Percentiles rank a stretch among this genome's conserved stretches.
phyloP scores from a whole-genome alignment of 1,140 invertebrate species.

The Wiebesia pumilae region DNA sequence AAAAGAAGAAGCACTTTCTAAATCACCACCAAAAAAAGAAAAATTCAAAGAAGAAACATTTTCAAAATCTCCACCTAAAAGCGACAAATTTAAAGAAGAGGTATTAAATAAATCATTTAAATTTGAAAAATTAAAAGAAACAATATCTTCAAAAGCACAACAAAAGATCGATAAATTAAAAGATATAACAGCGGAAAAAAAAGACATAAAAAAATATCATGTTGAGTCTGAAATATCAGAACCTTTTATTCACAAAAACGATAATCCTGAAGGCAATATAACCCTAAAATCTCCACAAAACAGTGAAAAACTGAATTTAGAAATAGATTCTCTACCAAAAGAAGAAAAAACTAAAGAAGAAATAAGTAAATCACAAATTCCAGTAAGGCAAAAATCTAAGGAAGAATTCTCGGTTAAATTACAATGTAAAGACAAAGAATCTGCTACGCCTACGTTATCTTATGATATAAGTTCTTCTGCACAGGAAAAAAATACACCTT shows the following conservation, averaged over 20 bases:
- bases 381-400: not conserved
- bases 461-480: not conserved
- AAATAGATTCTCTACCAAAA: not conserved
- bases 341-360: not conserved
- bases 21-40: conserved; percentile 43
- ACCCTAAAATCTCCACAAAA: conserved; percentile 25
- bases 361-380: not conserved
- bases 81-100: conserved; percentile 13
- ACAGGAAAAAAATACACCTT: not conserved
- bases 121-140: conserved; percentile 27
- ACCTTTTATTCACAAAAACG: conserved; percentile 17
- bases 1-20: conserved; percentile 40
- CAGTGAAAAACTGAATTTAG: not conserved
- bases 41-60: conserved; percentile 1
- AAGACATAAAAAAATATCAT: not conserved
- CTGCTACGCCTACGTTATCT: not conserved
- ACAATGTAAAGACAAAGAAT: conserved; percentile 2
- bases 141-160: not conserved
- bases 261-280: conserved; percentile 30
- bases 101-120: conserved; percentile 3
- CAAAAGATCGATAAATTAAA: conserved; percentile 20
- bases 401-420: conserved; percentile 15
- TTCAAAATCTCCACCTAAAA: conserved; percentile 41
- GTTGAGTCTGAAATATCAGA: not conserved
- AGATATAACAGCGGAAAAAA: not conserved